Base-by-base conservation (phyloP, 2,113 vertebrate genomes). In the Baryphthengus martii region DNA sequence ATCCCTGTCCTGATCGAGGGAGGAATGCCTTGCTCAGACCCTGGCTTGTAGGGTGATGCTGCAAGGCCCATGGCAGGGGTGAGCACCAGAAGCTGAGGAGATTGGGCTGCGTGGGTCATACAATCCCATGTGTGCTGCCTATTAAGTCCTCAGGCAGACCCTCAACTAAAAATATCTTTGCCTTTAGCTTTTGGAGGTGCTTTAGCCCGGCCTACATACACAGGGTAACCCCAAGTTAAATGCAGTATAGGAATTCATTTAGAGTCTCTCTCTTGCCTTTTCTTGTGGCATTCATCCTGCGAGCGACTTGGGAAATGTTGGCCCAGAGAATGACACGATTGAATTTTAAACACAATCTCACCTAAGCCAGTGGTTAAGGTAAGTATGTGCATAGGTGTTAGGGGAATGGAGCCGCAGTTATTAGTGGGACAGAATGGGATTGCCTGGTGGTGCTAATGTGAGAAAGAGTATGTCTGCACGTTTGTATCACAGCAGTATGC, bases 21-120 rank as follows among this genome's bases (percentile, higher is more conserved):
- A 49, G 66, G 42, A 44, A 37, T 9, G 16, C n/a, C 72, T 56
- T 9, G 42, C 83, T 50, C 17, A 13, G 24, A 9, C 6, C 42
- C 42, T 28, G 65, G 50, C 55, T 24, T n/a, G 49, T 17, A 29
- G 58, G 45, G n/a, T 2, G 24, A 26, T 61, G 88, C 49, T 50
- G 31, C 25, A 1, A 56, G 25, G 2, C 40, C 31, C 11, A 0
- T 24, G 88, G 40, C 21, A 23, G 0, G 0, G 40, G 11, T 23
- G n/a, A 75, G 33, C 26, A 14, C 61, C 29, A 5, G 8, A 24
- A 44, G 70, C 3, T 3, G 50, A 40, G 56, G 0, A 11, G 3
- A n/a, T 11, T 74, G 62, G 47, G 55, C 77, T 84, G 3, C 2
- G 0, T 9, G 28, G 52, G 52, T 29, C 29, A 31, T 55, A 3